These are phyloP conservation scores for Eonycteris spelaea DNA, from an alignment of 2,113 vertebrate species.

Conservation along the genomic window DNA sequence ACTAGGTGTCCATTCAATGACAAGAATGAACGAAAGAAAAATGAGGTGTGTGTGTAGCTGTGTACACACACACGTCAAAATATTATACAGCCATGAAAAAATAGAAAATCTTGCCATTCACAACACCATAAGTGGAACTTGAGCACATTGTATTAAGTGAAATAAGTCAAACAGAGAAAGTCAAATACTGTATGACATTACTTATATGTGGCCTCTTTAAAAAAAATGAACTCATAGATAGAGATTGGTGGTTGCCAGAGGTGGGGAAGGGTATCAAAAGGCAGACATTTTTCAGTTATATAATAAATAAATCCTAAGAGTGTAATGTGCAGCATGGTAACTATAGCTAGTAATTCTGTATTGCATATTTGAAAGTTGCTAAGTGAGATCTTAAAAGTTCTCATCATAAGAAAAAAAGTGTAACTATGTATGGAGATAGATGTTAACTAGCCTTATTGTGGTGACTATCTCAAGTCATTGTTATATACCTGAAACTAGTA, in stretches of 20 bases:
- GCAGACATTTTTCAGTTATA: not conserved
- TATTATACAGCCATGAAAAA: not conserved
- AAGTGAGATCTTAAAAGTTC: not conserved
- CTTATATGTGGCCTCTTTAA: not conserved
- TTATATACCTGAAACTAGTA: not conserved
- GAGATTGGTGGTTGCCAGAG: not conserved
- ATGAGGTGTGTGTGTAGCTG: too few relatives aligned
- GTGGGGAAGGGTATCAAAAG: not conserved
- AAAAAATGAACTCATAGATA: not conserved
- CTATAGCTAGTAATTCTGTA: not conserved
- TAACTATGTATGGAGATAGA: not conserved
- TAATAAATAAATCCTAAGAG: not conserved
- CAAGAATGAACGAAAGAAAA: not conserved
- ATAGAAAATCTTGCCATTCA: not conserved
- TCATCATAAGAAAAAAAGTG: not conserved
- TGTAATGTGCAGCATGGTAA: not conserved
- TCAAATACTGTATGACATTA: not conserved
- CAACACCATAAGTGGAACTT: not conserved
- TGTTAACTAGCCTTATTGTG: not conserved
- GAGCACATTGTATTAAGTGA: not conserved
- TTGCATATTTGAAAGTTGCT: not conserved
- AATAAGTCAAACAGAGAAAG: not conserved
- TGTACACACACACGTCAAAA: not conserved
- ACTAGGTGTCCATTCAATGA: not conserved
- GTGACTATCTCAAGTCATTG: not conserved